Percentiles rank a stretch among this genome's conserved stretches.
Conservation (phyloP, 2,888 invertebrate species). For the Nemurella pictetii region DNA sequence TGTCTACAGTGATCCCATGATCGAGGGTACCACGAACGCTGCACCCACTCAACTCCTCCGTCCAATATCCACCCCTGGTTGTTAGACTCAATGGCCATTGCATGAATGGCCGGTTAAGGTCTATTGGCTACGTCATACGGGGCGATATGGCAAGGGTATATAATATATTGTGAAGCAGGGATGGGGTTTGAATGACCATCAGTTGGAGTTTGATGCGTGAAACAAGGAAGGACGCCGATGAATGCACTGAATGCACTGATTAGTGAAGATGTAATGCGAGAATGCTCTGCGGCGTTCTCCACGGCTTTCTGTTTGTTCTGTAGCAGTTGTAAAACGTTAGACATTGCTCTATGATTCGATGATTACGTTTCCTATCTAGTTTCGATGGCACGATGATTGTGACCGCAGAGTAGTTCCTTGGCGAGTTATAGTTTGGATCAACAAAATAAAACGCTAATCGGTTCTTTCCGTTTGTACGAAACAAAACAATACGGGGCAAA, state of each 20-base stretch:
- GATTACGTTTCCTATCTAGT: not conserved
- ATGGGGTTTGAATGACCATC: conserved; percentile 12
- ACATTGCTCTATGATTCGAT: not conserved
- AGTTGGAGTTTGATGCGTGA: conserved; percentile 31
- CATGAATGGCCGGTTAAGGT: conserved; percentile 2
- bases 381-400: not conserved
- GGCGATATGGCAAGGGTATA: not conserved
- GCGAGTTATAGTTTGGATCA: not conserved
- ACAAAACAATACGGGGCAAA: not conserved
- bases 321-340: not conserved
- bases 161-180: not conserved
- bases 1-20: too few species aligned
- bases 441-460: not conserved
- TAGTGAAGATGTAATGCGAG: not conserved
- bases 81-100: not conserved
- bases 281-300: too few species aligned
- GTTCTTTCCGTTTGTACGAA: not conserved
- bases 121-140: conserved; percentile 7
- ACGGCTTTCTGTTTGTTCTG: not conserved
- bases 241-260: conserved; percentile 28
- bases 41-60: not conserved
- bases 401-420: not conserved
- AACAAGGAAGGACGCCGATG: conserved; percentile 35
- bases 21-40: not conserved
- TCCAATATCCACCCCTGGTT: not conserved